Percentiles rank a stretch among this genome's conserved stretches.
Evolutionary conservation across 2,888 invertebrate species (phyloP).

Genomic region (Drosophila nr. perissopoda): DNA sequence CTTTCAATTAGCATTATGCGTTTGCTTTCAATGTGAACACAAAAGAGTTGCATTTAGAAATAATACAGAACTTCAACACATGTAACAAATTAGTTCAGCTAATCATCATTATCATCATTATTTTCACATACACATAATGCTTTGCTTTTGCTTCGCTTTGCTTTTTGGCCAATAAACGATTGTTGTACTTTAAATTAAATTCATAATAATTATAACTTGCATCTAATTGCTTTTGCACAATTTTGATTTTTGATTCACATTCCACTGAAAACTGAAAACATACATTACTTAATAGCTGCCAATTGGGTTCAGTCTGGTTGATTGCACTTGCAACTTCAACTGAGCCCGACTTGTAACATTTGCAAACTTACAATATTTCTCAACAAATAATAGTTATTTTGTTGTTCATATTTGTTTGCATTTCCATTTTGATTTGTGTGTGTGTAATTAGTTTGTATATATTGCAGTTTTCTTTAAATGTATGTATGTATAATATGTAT

Average conservation of each 20-base stretch:
- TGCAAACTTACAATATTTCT: conserved; percentile 25
- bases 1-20: conserved; percentile 59
- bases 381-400: conserved; percentile 51
- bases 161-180: conserved; percentile 70
- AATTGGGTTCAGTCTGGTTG: not conserved
- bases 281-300: conserved; percentile 22
- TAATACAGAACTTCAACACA: conserved; percentile 48
- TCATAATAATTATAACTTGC: conserved; percentile 67
- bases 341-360: conserved; percentile 22
- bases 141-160: conserved; percentile 12
- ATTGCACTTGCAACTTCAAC: not conserved
- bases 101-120: conserved; percentile 16
- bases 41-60: conserved; percentile 59
- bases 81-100: conserved; percentile 44
- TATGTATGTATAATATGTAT: conserved; percentile 29
- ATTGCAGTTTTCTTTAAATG: conserved; percentile 63
- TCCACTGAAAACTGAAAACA: conserved; percentile 50
- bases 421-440: conserved; percentile 73
- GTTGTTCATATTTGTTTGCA: conserved; percentile 22
- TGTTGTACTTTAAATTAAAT: conserved; percentile 71
- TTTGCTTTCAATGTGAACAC: conserved; percentile 70
- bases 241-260: conserved; percentile 67
- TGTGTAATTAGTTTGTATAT: conserved; percentile 65
- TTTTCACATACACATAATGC: conserved; percentile 1
- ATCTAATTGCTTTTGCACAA: conserved; percentile 66